Base-by-base conservation (phyloP, 2,113 vertebrate genomes). In the Oncorhynchus mykiss region DNA sequence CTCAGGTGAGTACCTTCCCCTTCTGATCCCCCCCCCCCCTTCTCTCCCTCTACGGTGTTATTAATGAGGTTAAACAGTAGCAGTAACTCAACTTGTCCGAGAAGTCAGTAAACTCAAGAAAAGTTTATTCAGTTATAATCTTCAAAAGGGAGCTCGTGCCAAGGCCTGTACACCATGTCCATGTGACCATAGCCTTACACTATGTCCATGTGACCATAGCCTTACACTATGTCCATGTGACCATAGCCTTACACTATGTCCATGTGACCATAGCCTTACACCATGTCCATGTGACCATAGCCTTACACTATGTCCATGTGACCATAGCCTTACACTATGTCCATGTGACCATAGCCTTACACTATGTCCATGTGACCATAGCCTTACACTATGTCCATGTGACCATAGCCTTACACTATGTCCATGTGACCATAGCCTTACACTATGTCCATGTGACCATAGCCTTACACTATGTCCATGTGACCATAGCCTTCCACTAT, bases 1-100 rank as follows among this genome's bases (percentile, higher is more conserved):
- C 31, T 31, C 31, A 31, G 31, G 31, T 31, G 92, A 31, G 31
- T 31, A 31, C 31, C 67, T 71, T 1, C 24, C 18, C 16, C 39
- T 11, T 45, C 27, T 39, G 25, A n/a, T 9, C 29, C 29, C 29
- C 4, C 29, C 29, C 29, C 29, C 4, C 6, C 27, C 2, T 0
- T 27, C 22, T 65, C 22, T 65, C 13, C 25, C 14, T 18, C 51
- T 18, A 14, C 4, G 14, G 9, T 18, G 51, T 54, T 4, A 18
- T 18, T 18, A 4, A 27, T 65, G 62, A 65, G 24, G 11, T 65
- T 1, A 27, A 22, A 67, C 12, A 67, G 27, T 18, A 67, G 65
- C 65, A 12, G 11, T 65, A 65, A 13, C 9, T 65, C 29, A 29
- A 67, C 25, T 29, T 29, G 14, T 29, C 65, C 12, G 16, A 67